These are phyloP conservation scores for Garrulus glandarius DNA, from an alignment of 2,797 vertebrate species.

Conservation along the genomic window DNA sequence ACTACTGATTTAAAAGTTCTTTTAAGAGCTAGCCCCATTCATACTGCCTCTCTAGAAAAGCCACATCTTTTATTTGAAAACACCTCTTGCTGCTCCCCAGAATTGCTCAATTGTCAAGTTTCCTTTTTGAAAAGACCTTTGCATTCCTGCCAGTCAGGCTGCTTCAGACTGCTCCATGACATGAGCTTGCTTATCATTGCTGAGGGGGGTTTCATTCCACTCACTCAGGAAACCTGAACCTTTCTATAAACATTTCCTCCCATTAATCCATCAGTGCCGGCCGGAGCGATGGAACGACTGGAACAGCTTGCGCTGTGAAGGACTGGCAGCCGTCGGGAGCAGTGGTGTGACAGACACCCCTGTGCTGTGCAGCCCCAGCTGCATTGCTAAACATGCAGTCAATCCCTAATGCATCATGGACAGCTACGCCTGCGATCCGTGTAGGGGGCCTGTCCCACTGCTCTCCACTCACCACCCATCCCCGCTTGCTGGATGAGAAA, in stretches of 20 bases:
- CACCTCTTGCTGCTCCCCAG: background rate
- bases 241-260: slow-evolving; percentile 42
- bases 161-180: background rate
- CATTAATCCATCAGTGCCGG: background rate
- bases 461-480: background rate
- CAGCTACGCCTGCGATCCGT: background rate
- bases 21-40: background rate
- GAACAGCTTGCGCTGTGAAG: background rate
- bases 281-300: background rate
- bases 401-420: background rate
- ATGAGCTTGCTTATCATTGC: background rate
- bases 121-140: background rate
- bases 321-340: background rate
- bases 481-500: background rate
- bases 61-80: background rate
- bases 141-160: background rate
- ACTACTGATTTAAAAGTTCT: background rate
- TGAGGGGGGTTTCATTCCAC: background rate
- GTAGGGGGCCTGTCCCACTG: background rate
- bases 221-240: slow-evolving; percentile 33
- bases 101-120: background rate
- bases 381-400: background rate
- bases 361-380: background rate
- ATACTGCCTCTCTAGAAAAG: background rate
- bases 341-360: background rate